phyloP scores from a whole-genome alignment of 2,113 vertebrate genomes.

The Pomatostomus ruficeps region DNA sequence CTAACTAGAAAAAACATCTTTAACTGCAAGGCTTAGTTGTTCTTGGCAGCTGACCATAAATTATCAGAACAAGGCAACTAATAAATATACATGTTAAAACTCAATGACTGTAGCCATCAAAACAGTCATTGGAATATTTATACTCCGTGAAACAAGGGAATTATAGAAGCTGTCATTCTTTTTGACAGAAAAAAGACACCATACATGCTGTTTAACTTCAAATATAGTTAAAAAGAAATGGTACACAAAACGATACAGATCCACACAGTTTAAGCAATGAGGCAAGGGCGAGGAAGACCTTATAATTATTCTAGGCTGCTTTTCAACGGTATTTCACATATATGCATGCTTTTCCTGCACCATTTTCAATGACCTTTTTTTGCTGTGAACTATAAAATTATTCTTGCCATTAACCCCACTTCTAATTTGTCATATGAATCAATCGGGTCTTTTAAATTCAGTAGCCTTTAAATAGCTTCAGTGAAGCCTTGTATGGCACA shows the following conservation, averaged over 20 bases:
- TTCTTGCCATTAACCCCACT: neutral
- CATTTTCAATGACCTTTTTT: neutral
- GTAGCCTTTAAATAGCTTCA: neutral
- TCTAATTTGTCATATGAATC: neutral
- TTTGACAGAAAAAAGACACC: conserved; percentile 61
- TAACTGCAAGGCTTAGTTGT: conserved; percentile 14
- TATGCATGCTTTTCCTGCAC: neutral
- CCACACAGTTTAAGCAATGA: neutral
- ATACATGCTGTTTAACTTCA: conserved; percentile 56
- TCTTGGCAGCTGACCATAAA: conserved; percentile 53
- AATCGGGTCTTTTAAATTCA: neutral
- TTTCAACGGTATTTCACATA: neutral
- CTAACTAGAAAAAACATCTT: conserved; percentile 7
- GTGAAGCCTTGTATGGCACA: neutral
- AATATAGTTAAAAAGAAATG: conserved; percentile 47
- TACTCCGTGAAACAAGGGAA: conserved; percentile 44
- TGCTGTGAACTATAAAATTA: neutral
- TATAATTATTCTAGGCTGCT: neutral
- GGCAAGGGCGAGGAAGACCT: conserved; percentile 10
- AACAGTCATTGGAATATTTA: conserved; percentile 57
- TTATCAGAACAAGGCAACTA: conserved; percentile 53
- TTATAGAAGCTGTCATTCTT: conserved; percentile 60
- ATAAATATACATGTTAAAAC: conserved; percentile 57
- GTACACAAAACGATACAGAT: neutral
- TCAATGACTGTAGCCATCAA: conserved; percentile 41